Percentiles rank a stretch among this genome's conserved stretches.
Conservation (phyloP, 2,888 invertebrate genomes). For the Hipparchia semele region DNA sequence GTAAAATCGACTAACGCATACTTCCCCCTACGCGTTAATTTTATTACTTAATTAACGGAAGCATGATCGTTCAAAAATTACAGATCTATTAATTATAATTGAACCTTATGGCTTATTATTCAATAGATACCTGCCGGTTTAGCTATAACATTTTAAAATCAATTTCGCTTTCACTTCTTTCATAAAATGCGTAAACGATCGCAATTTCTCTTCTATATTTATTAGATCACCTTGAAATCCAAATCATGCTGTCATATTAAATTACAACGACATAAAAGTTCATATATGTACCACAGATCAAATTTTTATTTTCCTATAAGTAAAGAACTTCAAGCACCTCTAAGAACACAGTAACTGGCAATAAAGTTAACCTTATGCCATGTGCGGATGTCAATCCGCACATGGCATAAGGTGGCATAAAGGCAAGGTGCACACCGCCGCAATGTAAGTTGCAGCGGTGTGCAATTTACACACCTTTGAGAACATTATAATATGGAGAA, state of each 20-base stretch:
- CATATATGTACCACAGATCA: background rate
- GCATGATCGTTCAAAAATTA: background rate
- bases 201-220: conserved; percentile 17
- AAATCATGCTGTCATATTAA: too few relatives aligned
- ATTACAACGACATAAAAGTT: too few relatives aligned
- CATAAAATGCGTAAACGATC: conserved; percentile 27
- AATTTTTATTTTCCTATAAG: background rate
- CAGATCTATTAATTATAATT: conserved; percentile 6
- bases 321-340: background rate
- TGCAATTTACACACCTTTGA: too few relatives aligned
- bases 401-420: too few relatives aligned
- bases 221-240: background rate
- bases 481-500: too few relatives aligned
- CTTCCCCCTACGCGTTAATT: background rate
- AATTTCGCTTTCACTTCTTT: conserved; percentile 50
- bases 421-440: too few relatives aligned
- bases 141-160: conserved; percentile 41
- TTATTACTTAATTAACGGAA: conserved; percentile 8
- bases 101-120: conserved; percentile 13
- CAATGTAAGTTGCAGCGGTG: too few relatives aligned
- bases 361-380: too few relatives aligned
- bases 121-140: conserved; percentile 8
- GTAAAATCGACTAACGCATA: background rate
- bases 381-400: too few relatives aligned
- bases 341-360: too few relatives aligned